Evolutionary conservation across 2,888 invertebrate genomes (phyloP), one percentile per base, ranked within the genome.

Genomic region (Eristalis intricaria): DNA sequence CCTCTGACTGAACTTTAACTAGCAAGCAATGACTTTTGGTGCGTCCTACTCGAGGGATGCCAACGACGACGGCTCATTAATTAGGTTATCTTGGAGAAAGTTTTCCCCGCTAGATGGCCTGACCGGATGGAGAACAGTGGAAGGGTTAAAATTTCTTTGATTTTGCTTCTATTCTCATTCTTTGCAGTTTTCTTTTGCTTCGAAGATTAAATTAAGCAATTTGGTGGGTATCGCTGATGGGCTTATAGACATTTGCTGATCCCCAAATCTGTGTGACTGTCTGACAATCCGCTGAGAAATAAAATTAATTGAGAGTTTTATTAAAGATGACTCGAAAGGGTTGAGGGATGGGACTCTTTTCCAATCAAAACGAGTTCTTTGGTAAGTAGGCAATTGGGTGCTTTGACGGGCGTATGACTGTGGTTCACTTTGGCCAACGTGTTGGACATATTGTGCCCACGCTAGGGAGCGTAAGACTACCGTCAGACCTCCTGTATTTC

Each of bases 51-150:
- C 66, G 71, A 76, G 71, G 76, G 71, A 85, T 80, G 80, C 80
- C 76, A 76, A 76, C 76, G 68, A 76, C 76, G 68, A 76, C 73
- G 76, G 73, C 84, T 85, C 84, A 80, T 85, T 85, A 85, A 85
- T 85, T 81, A 85, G 80, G 84, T 85, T 85, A 85, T 85, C 71
- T 76, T 63, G 64, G 60, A 70, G 76, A 81, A n/a, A 71, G 71
- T 85, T 85, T 64, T 63, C 58, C 22, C 71, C 61, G 75, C 71
- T 68, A 66, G 63, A 71, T 68, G 76, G 50, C 50, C 50, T 19
- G 4, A 8, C 50, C 8, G 19, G 8, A 1, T 19, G 76, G 75
- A 29, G 56, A n/a, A 50, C 56, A 58, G 43, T 15, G 1, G 50
- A 50, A 50, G 50, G 50, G 50, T 50, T 50, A 1, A 19, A 50